Conservation (phyloP, 2,888 invertebrate species). For the Polyommatus iphigenia region DNA sequence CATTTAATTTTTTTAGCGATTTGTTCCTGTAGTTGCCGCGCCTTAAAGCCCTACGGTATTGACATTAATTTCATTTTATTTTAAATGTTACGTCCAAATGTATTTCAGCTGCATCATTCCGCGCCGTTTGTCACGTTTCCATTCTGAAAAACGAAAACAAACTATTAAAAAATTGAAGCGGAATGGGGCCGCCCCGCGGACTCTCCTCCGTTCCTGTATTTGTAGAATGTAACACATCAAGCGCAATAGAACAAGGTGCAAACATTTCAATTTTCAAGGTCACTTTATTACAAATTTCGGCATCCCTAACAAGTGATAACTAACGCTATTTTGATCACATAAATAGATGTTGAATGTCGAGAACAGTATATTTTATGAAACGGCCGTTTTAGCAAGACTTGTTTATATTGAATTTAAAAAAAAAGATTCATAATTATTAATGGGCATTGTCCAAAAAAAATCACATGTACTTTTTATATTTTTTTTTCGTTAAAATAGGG, state of each 20-base stretch:
- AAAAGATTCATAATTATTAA: too few species aligned
- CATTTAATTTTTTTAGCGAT: background rate
- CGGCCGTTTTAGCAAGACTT: too few species aligned
- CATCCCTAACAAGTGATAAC: too few species aligned
- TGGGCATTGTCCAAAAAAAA: too few species aligned
- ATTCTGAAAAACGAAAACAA: slow-evolving; percentile 46
- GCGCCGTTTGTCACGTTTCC: slow-evolving; percentile 70
- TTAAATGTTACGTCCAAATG: slow-evolving; percentile 10
- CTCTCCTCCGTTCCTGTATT: background rate
- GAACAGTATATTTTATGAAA: too few species aligned
- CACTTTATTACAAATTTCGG: background rate
- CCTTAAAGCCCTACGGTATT: background rate
- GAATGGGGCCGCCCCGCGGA: background rate
- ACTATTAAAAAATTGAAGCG: background rate
- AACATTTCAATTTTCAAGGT: background rate
- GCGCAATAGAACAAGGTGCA: background rate
- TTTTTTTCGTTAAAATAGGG: too few species aligned
- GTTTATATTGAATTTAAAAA: too few species aligned
- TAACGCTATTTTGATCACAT: too few species aligned
- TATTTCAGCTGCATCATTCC: slow-evolving; percentile 47
- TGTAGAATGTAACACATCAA: background rate
- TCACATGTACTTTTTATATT: too few species aligned
- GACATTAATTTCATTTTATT: slow-evolving; percentile 32
- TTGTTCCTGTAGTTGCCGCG: background rate
- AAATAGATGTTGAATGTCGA: too few species aligned